Base-by-base conservation (phyloP, 2,113 vertebrate species). In the Myiopsitta monachus region DNA sequence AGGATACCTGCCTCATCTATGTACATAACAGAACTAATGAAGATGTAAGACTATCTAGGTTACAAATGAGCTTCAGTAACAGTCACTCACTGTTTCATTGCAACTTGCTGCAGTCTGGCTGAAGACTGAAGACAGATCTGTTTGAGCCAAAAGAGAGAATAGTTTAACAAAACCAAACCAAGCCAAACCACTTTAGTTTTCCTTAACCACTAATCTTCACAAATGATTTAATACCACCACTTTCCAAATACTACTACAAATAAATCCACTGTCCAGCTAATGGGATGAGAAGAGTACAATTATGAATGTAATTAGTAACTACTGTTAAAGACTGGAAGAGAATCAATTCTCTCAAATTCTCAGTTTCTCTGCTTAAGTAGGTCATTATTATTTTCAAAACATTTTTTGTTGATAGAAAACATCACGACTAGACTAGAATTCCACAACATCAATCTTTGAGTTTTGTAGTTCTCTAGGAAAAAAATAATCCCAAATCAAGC, bases 401-500 rank as follows among this genome's bases (percentile, higher is more conserved):
- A 30, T 38, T 85, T 92, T 91, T 92, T 94, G 51, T 95, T 80
- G 87, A 95, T 76, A 97, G 76, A 95, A 95, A 96, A 88, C 92
- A 95, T 94, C 95, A 96, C 95, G 83, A 95, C 94, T 97, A 96
- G 94, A 94, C 92, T 92, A 95, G 83, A 95, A 94, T 83, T 97
- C 87, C 87, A 97, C 96, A 96, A 97, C 95, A 96, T 78, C 93
- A 92, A 97, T 94, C 93, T 96, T 96, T 95, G 92, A 95, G 87
- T 96, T 96, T 85, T 89, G 82, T 86, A 96, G 89, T 94, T 96
- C 75, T 90, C 77, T 94, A 94, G 85, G 83, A 89, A 91, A 87
- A 85, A 95, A 70, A 90, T 10, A 92, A 93, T 24, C 92, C 90
- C 91, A 96, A 97, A 94, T 94, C 94, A 97, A 96, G 97, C 95